Evolutionary conservation across 2,888 invertebrate species (phyloP).

Genomic region (Slavum lentiscoides): DNA sequence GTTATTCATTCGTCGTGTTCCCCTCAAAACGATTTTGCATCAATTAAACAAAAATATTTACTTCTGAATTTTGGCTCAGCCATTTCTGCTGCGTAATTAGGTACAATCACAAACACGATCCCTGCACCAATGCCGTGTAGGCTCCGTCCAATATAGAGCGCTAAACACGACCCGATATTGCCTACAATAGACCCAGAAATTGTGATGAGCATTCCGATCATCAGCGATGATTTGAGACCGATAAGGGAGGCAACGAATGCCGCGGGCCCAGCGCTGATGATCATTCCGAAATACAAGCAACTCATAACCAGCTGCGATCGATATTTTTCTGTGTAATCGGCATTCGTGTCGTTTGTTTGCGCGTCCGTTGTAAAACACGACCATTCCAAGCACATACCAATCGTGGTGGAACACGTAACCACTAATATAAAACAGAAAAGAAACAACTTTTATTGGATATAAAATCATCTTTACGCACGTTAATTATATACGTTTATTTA

Average conservation of each 20-base stretch:
- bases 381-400: constrained; percentile 37
- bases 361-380: not conserved
- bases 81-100: constrained; percentile 28
- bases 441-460: not conserved
- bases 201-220: no score
- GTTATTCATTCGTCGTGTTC: no score
- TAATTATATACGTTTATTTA: no score
- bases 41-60: constrained; percentile 7
- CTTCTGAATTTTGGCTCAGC: not conserved
- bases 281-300: not conserved
- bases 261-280: no score
- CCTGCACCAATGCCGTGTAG: constrained; percentile 25
- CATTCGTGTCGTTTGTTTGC: not conserved
- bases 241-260: no score
- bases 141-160: no score
- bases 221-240: no score
- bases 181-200: no score
- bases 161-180: no score
- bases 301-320: not conserved
- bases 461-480: not conserved
- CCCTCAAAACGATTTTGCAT: not conserved
- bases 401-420: constrained; percentile 3
- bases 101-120: constrained; percentile 6
- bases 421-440: constrained; percentile 8
- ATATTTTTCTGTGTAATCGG: not conserved